These are phyloP conservation scores for Leucozona laternaria DNA, from an alignment of 2,888 invertebrate species.

Conservation along the genomic window DNA sequence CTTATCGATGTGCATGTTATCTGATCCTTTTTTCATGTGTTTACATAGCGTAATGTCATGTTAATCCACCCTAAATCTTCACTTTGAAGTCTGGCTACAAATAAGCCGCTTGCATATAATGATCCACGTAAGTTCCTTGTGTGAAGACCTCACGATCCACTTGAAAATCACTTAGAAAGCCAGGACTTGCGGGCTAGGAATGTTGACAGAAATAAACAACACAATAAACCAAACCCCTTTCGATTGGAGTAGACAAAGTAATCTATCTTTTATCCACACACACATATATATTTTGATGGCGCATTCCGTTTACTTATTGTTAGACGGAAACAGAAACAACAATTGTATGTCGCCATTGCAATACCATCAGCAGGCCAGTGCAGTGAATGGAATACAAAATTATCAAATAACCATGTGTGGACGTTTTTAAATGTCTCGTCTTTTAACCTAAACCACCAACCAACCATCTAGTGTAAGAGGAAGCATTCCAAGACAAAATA, in stretches of 20 bases:
- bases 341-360: conserved; percentile 38
- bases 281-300: conserved; percentile 3
- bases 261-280: conserved; percentile 19
- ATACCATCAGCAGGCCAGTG: conserved; percentile 33
- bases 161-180: conserved; percentile 52
- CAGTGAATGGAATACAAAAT: conserved; percentile 64
- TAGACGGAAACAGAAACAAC: conserved; percentile 65
- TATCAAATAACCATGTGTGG: conserved; percentile 73
- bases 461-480: neutral
- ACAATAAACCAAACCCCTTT: conserved; percentile 55
- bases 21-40: conserved; percentile 18
- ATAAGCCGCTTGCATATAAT: neutral
- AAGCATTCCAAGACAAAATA: conserved; percentile 50
- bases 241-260: conserved; percentile 51
- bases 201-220: conserved; percentile 58
- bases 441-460: conserved; percentile 36
- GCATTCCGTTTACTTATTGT: conserved; percentile 40
- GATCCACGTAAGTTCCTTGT: neutral
- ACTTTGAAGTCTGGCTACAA: conserved; percentile 12
- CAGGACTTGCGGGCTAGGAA: conserved; percentile 57
- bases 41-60: conserved; percentile 52
- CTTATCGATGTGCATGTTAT: neutral
- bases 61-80: conserved; percentile 24
- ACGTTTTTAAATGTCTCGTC: conserved; percentile 58
- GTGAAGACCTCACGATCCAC: conserved; percentile 29